Conservation (phyloP, 2,797 vertebrate genomes). For the Sarcoramphus papa region DNA sequence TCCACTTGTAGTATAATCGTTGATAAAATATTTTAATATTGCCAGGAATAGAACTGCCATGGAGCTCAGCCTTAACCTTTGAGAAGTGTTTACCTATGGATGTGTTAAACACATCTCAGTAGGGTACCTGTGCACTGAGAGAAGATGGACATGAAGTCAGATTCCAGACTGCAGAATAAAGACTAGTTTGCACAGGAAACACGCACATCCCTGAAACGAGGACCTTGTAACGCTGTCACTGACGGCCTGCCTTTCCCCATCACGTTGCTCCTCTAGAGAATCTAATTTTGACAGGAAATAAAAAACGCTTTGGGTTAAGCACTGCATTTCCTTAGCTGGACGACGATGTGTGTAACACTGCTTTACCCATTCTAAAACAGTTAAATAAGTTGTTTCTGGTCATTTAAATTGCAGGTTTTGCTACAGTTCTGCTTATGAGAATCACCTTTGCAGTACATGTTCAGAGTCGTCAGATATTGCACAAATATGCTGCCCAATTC, state of each 20-base stretch:
- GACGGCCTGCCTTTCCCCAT: background rate
- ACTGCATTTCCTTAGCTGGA: background rate
- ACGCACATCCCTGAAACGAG: background rate
- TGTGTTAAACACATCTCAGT: conserved; percentile 51
- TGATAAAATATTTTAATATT: conserved; percentile 64
- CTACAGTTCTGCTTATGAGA: background rate
- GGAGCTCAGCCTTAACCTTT: conserved; percentile 54
- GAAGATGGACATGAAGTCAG: conserved; percentile 14
- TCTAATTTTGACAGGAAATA: background rate
- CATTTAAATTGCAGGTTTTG: background rate
- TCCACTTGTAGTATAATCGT: conserved; percentile 60
- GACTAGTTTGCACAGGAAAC: background rate
- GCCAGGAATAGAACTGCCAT: conserved; percentile 11
- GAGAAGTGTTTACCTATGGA: conserved; percentile 59
- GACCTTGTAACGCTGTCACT: background rate
- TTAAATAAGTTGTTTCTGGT: background rate
- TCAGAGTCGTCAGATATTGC: background rate
- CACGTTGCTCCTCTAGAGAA: background rate
- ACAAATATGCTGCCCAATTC: background rate
- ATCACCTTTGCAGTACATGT: background rate
- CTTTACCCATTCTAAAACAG: background rate
- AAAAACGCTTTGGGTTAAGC: background rate
- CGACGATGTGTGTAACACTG: rapidly evolving
- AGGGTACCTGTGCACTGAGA: conserved; percentile 21
- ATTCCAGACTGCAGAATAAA: conserved; percentile 29